Evolutionary conservation across 2,797 vertebrate genomes (phyloP), one percentile per base, ranked within the genome.

Genomic region (Aldrovandia affinis): DNA sequence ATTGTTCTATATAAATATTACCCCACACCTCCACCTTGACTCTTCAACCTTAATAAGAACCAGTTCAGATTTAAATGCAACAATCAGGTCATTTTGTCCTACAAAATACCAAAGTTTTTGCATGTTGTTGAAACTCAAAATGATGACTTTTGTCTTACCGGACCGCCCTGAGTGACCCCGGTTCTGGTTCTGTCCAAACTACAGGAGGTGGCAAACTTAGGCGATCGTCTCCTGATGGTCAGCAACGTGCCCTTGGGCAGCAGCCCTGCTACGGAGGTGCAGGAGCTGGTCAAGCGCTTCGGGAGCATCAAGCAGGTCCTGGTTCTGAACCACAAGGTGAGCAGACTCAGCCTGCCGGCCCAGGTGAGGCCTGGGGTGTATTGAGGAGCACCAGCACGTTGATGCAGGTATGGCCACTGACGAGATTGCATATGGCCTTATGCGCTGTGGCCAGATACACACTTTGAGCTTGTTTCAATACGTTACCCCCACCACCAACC

Each of bases 211-310:
- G 61, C 86, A 25, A 59, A 83, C 0, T 84, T 92, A 6, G 83
- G 83, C 14, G 87, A 82, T 82, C 87, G 84, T 52, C 94, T 98
- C 79, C 88, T 98, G 73, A 95, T 96, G 44, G 95, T 98, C 28
- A 92, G 89, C 52, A 97, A 98, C 54, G 90, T 97, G 73, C 97
- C 97, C 0, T 89, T 92, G 70, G 93, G 94, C 0, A 93, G 93
- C 0, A 93, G 94, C 30, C 90, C 90, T 1, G 89, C 95, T 1
- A 89, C 94, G 0, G 96, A 97, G 54, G 95, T 97, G 3, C 92
- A 96, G 83, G 96, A 95, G 78, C 89, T 97, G 36, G 96, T 97
- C 10, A 94, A 94, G 39, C 96, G 96, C 15, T 97, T 98, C 80
- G 97, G 96, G 22, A 90, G 90, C 61, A 95, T 95, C 36, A 93